Conservation (phyloP, 2,113 vertebrate species). For the Cygnus atratus region DNA sequence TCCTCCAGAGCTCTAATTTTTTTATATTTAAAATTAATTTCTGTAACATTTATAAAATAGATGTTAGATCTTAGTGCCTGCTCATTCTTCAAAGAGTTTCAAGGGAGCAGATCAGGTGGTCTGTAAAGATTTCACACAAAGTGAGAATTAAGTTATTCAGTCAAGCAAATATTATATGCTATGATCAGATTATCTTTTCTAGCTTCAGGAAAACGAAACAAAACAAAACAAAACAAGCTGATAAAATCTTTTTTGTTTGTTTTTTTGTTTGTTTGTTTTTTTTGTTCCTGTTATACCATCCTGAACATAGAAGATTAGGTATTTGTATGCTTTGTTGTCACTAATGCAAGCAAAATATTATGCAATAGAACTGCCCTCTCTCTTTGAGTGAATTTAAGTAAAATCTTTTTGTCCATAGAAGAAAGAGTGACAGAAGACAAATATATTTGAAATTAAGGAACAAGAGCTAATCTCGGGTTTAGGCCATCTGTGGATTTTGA, state of each 20-base stretch:
- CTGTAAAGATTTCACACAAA: background rate
- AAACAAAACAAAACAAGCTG: background rate
- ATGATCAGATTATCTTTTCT: background rate
- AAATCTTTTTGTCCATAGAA: background rate
- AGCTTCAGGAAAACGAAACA: background rate
- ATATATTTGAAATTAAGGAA: conserved; percentile 13
- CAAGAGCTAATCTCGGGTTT: conserved; percentile 15
- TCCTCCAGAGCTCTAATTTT: background rate
- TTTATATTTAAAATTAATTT: background rate
- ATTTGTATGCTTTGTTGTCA: background rate
- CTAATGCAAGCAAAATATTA: background rate
- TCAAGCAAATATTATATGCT: background rate
- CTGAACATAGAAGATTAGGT: background rate
- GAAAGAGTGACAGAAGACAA: conserved; percentile 25
- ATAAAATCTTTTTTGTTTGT: background rate
- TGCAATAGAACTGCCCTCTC: background rate
- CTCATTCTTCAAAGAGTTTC: background rate
- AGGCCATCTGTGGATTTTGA: conserved; percentile 28
- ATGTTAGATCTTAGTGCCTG: background rate
- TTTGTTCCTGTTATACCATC: background rate
- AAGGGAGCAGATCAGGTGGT: background rate
- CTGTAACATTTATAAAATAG: background rate
- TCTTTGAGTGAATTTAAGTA: background rate
- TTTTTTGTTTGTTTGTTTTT: background rate
- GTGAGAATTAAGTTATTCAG: background rate